Evolutionary conservation across 2,113 vertebrate species (phyloP), one percentile per base, ranked within the genome.

Genomic region (Podarcis raffonei): DNA sequence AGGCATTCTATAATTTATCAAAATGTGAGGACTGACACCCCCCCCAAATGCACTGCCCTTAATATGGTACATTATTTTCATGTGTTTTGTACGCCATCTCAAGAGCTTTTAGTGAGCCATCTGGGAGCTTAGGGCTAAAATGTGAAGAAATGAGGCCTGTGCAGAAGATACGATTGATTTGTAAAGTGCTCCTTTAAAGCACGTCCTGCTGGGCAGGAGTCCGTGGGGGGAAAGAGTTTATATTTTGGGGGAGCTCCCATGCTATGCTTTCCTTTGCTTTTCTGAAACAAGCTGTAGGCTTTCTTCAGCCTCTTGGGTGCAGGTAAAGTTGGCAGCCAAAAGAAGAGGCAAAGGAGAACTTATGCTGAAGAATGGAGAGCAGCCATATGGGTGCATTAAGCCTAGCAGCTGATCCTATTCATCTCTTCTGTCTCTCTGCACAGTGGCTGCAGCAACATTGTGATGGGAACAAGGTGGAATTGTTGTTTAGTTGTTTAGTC

Each of bases 281-380:
- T 48, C 48, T 48, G 48, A 48, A 48, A 48, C 48, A 48, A 48
- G 48, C 8, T 48, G 23, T 30, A 18, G 79, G 6, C 0, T 59
- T 66, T 48, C 69, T 89, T 16, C 71, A 32, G n/a, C 68, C 84
- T 71, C 71, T 13, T n/a, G 53, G 35, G 59, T 89, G 86, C 23
- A 68, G 69, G n/a, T 8, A 53, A n/a, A 62, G 32, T 89, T 68
- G 16, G 18, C 69, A 57, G n/a, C 11, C 71, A 74, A 48, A 90
- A 77, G 37, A 65, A n/a, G 48, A 53, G 11, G 11, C 22, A 13
- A 42, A 18, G 0, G 53, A 62, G 53, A 84, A 20, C 32, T 4
- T 72, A 13, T 25, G 32, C 2, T 9, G 6, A 39, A n/a, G 35
- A 77, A 65, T 65, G 25, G 72, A 77, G 30, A 25, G 35, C 48